These are phyloP conservation scores for Oeneis ivallda DNA, from an alignment of 2,888 invertebrate genomes.

Conservation along the genomic window DNA sequence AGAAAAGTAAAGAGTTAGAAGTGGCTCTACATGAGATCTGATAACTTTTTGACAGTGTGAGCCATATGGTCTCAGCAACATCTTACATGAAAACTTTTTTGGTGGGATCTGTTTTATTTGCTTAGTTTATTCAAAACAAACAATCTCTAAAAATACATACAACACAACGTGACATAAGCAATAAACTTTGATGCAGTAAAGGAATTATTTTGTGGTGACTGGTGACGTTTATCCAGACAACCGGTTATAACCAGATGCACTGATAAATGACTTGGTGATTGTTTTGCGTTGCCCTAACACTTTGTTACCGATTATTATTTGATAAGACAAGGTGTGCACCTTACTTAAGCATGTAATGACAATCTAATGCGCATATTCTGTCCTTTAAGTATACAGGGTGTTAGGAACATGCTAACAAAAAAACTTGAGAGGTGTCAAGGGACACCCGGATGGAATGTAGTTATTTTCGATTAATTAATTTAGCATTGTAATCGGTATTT, in stretches of 20 bases:
- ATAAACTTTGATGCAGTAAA: constrained; percentile 32
- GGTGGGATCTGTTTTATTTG: too few relatives aligned
- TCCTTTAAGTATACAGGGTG: too few relatives aligned
- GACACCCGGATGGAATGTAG: too few relatives aligned
- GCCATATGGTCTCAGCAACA: too few relatives aligned
- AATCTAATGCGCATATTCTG: constrained; percentile 25
- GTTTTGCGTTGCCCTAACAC: constrained; percentile 35
- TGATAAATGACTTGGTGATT: constrained; percentile 38
- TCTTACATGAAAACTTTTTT: too few relatives aligned
- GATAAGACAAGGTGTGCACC: constrained; percentile 30
- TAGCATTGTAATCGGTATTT: too few relatives aligned
- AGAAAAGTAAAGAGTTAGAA: too few relatives aligned
- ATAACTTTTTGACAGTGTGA: too few relatives aligned
- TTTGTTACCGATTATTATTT: constrained; percentile 26
- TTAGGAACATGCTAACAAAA: too few relatives aligned
- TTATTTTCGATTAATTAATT: too few relatives aligned
- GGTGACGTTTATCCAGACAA: constrained; percentile 39
- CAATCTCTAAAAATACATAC: not conserved
- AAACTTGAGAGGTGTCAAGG: too few relatives aligned
- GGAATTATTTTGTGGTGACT: constrained; percentile 38
- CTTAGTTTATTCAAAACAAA: not conserved
- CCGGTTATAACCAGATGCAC: constrained; percentile 42
- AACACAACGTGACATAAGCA: constrained; percentile 21
- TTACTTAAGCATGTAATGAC: constrained; percentile 26
- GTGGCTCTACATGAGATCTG: too few relatives aligned